phyloP scores from a whole-genome alignment of 2,113 vertebrate species.

The Ammospiza caudacuta region DNA sequence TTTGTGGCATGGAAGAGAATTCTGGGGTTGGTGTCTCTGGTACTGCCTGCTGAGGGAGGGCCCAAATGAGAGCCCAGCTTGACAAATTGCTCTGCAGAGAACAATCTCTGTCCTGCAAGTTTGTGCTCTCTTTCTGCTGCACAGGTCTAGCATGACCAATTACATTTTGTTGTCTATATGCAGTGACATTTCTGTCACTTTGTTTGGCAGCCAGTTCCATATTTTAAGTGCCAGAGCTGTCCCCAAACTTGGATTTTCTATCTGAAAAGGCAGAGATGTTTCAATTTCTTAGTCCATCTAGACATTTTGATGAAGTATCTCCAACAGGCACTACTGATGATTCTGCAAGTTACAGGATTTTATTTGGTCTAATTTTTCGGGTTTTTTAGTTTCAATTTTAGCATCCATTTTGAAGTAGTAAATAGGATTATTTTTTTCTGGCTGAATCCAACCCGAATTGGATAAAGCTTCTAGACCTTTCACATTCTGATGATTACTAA shows the following conservation, averaged over 20 bases:
- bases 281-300: not conserved
- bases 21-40: not conserved
- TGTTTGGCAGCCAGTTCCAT: not conserved
- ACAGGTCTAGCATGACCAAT: accelerated
- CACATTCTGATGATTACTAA: not conserved
- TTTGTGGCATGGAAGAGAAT: accelerated
- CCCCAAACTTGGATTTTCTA: not conserved
- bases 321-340: not conserved
- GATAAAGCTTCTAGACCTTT: not conserved
- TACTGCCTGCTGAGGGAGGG: not conserved
- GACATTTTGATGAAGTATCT: not conserved
- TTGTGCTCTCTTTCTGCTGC: not conserved
- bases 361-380: not conserved
- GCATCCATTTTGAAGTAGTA: not conserved
- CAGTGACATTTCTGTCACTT: not conserved
- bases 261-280: not conserved
- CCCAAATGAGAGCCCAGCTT: not conserved
- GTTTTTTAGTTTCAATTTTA: not conserved
- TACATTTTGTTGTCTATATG: not conserved
- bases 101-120: not conserved
- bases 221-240: not conserved
- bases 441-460: not conserved
- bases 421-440: not conserved
- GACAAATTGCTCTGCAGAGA: not conserved
- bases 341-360: not conserved